Percentiles rank a stretch among this genome's conserved stretches.
These are phyloP conservation scores for Tribolium freemani DNA, from an alignment of 2,888 invertebrate species.

Conservation along the genomic window DNA sequence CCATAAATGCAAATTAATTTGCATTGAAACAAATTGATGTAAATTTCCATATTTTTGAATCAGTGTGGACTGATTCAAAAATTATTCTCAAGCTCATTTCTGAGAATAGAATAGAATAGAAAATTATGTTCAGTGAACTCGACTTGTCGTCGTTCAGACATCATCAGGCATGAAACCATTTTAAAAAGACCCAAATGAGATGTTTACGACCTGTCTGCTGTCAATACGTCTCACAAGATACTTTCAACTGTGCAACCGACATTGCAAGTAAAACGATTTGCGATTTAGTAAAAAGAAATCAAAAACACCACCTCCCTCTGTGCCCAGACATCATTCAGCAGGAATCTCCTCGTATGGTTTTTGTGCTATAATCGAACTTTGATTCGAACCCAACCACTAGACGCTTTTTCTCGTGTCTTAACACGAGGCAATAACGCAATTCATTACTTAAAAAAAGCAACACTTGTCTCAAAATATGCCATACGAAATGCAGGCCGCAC, in stretches of 20 bases:
- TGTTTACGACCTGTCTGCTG: constrained; percentile 6
- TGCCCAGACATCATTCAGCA: constrained; percentile 14
- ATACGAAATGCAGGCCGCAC: constrained; percentile 10
- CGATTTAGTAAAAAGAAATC: not conserved
- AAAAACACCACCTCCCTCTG: constrained; percentile 13
- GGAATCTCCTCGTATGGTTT: constrained; percentile 6
- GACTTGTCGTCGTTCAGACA: not conserved
- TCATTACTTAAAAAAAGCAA: constrained; percentile 22
- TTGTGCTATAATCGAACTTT: not conserved
- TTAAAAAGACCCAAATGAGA: not conserved
- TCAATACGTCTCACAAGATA: not conserved
- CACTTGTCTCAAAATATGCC: constrained; percentile 24
- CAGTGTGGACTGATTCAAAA: too few species aligned
- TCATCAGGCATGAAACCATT: not conserved
- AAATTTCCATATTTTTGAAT: not conserved
- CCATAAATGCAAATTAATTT: not conserved
- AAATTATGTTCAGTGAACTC: not conserved
- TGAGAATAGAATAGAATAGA: too few species aligned
- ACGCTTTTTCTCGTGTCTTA: constrained; percentile 45
- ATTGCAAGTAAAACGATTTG: not conserved
- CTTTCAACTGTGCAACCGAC: not conserved
- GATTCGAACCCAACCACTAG: constrained; percentile 33
- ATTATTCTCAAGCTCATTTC: too few species aligned
- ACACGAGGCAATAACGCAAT: constrained; percentile 43
- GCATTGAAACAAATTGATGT: not conserved